Base-by-base conservation (phyloP, 2,888 invertebrate species). In the Eristalis tenax region DNA sequence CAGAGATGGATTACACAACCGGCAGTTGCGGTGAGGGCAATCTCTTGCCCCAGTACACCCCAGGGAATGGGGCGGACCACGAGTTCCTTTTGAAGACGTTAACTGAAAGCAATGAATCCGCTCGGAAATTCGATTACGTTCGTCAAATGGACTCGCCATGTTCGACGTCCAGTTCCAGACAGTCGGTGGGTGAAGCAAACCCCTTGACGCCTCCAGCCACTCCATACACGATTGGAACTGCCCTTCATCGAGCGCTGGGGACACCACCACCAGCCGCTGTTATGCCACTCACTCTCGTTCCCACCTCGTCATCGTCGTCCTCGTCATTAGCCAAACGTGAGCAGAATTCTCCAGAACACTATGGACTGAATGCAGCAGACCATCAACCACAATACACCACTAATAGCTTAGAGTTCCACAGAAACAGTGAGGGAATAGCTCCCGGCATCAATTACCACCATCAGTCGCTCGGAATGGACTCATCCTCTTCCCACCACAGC, bases 121-220 rank as follows among this genome's bases (percentile, higher is more conserved):
- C 83, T 65, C 89, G 89, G 11, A 89, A 90, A 76, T 90, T 89
- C 78, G 90, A 91, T 68, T 91, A 90, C 73, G 88, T 66, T 23
- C 89, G 89, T 28, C 90, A 89, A 3, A 90, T 93, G 64, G 93
- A 92, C 43, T 93, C 93, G 3, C 93, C 93, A 3, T 91, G 92
- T 71, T 93, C 93, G 0, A 91, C 90, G 40, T 89, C 88, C 10
- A 93, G 92, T 73, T 93, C 93, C 1, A 66, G 92, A 40, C 91
- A 91, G 22, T 91, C 92, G 5, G 84, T 78, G n/a, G 78, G 76
- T 11, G 89, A 89, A n/a, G 85, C 89, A 4, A 90, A 90, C 66
- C 91, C 91, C 13, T 89, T 93, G 5, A 93, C 93, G 43, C 93
- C 93, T 0, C 93, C 93, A 40, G 91, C 93, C 11, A 93, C 93